Percentiles rank a stretch among this genome's conserved stretches.
phyloP scores from a whole-genome alignment of 2,797 vertebrate genomes.

The Danio choprae region DNA sequence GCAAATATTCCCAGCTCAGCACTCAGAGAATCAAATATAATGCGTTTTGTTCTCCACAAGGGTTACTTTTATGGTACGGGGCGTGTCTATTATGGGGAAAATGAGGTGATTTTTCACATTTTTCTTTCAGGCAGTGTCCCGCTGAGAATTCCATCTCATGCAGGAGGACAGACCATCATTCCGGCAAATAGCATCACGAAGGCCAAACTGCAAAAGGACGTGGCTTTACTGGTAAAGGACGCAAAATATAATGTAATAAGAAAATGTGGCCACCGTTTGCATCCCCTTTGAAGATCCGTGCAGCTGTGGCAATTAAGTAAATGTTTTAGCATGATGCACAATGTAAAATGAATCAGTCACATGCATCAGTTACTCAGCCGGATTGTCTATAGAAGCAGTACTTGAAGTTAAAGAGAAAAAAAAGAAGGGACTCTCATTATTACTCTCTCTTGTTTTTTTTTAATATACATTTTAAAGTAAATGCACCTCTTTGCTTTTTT shows the following conservation, averaged over 20 bases:
- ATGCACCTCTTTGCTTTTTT: neutral
- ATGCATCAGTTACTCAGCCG: neutral
- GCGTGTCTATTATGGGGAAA: conserved; percentile 43
- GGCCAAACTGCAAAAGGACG: conserved; percentile 17
- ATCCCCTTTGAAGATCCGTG: neutral
- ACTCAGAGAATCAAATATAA: conserved; percentile 43
- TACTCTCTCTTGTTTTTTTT: neutral
- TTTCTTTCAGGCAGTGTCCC: conserved; percentile 29
- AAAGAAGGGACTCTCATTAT: neutral
- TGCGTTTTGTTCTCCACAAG: conserved; percentile 46
- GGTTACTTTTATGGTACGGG: conserved; percentile 39
- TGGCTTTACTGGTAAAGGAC: neutral
- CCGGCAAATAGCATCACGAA: neutral
- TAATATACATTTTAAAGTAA: neutral
- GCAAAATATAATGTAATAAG: neutral
- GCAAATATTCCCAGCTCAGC: conserved; percentile 40
- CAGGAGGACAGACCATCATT: conserved; percentile 22
- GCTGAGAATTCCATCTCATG: conserved; percentile 33
- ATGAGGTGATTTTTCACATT: conserved; percentile 50
- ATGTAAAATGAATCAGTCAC: neutral
- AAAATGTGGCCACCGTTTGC: neutral
- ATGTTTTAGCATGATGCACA: neutral
- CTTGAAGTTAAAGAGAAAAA: neutral
- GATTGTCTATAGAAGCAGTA: neutral
- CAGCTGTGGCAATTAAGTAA: neutral